Percentiles rank a stretch among this genome's conserved stretches.
Conservation (phyloP, 2,113 vertebrate species). For the Silurus glanis region DNA sequence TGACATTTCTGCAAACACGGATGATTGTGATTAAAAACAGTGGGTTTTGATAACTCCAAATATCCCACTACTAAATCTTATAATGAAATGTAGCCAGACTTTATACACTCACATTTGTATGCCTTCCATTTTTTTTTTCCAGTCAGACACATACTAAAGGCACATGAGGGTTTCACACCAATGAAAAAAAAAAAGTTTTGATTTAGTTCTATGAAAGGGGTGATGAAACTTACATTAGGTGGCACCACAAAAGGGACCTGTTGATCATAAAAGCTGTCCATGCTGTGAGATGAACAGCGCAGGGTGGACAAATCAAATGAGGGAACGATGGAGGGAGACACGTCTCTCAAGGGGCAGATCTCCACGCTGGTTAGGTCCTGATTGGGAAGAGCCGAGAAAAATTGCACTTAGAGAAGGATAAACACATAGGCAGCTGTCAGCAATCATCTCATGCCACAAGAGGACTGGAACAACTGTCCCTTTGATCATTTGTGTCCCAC, state of each 20-base stretch:
- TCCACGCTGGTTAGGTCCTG: constrained; percentile 27
- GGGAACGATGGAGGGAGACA: not conserved
- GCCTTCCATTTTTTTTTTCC: not conserved
- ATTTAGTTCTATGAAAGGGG: not conserved
- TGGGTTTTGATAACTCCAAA: not conserved
- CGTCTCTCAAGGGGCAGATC: constrained; percentile 2
- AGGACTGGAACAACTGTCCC: constrained; percentile 34
- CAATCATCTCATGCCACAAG: constrained; percentile 22
- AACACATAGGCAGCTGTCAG: constrained; percentile 47
- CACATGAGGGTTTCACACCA: not conserved
- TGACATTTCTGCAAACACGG: constrained; percentile 62
- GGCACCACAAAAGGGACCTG: constrained; percentile 83
- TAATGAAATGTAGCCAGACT: no score
- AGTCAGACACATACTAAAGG: not conserved
- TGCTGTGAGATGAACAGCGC: constrained; percentile 54
- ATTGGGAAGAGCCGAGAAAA: constrained; percentile 49
- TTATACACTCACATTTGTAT: not conserved
- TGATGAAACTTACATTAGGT: constrained; percentile 72
- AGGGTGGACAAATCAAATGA: constrained; percentile 13
- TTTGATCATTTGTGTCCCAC: constrained; percentile 45
- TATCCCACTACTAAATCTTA: not conserved
- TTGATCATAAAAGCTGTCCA: constrained; percentile 87
- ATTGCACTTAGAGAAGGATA: constrained; percentile 35
- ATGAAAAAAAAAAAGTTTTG: not conserved
- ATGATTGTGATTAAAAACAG: not conserved